Evolutionary conservation across 1,140 invertebrate genomes (phyloP).

Genomic region (Hypsibius dujardini): DNA sequence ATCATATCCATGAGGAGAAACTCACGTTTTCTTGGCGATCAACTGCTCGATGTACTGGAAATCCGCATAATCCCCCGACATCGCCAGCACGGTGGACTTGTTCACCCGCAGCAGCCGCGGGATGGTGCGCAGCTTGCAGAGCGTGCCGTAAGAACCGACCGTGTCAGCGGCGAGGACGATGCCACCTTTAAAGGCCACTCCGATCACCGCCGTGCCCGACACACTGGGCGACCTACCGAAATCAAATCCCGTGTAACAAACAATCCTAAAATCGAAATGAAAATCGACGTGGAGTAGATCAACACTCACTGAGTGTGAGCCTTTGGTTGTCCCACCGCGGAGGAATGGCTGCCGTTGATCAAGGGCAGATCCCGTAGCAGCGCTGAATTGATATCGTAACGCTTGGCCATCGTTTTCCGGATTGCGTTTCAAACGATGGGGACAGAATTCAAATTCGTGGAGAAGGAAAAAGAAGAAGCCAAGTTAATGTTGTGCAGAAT

Average conservation of each 20-base stretch:
- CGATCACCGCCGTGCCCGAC: slow-evolving; percentile 75
- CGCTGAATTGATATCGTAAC: slow-evolving; percentile 1
- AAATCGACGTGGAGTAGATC: too few species aligned
- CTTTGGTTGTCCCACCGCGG: background rate
- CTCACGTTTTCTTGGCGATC: slow-evolving; percentile 59
- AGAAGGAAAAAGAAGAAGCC: too few species aligned
- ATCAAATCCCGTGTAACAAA: too few species aligned
- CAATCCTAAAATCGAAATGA: too few species aligned
- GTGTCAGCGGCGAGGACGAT: slow-evolving; percentile 76
- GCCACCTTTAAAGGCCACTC: slow-evolving; percentile 65
- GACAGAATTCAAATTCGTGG: too few species aligned
- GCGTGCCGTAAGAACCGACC: slow-evolving; percentile 72
- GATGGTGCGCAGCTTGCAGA: slow-evolving; percentile 66
- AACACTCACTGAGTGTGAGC: too few species aligned
- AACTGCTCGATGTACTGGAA: slow-evolving; percentile 65
- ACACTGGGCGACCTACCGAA: slow-evolving; percentile 52
- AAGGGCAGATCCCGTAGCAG: background rate
- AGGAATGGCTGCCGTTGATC: background rate
- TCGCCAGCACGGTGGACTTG: slow-evolving; percentile 65
- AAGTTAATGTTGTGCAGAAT: too few species aligned
- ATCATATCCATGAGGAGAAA: slow-evolving; percentile 23
- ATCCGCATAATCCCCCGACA: slow-evolving; percentile 83
- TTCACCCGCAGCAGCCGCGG: slow-evolving; percentile 71
- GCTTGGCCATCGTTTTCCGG: too few species aligned
- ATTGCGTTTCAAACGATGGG: too few species aligned